Conservation (phyloP, 1,140 invertebrate species). For the Euschistus heros region DNA sequence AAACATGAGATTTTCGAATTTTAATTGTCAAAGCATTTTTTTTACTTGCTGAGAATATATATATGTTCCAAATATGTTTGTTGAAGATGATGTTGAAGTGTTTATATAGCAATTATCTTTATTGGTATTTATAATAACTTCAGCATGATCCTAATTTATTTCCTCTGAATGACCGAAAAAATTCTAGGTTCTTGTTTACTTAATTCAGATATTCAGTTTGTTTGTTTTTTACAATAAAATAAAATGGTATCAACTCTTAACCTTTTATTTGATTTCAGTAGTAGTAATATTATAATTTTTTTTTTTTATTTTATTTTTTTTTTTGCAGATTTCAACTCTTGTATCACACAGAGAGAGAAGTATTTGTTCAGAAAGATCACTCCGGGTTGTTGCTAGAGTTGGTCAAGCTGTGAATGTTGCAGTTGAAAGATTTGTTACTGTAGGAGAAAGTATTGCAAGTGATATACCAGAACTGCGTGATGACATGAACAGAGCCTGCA, state of each 20-base stretch:
- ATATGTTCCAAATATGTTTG: too few relatives aligned
- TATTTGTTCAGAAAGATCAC: constrained; percentile 40
- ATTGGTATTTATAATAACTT: too few relatives aligned
- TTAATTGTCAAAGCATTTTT: too few relatives aligned
- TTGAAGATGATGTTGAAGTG: too few relatives aligned
- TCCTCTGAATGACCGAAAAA: too few relatives aligned
- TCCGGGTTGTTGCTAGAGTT: constrained; percentile 75
- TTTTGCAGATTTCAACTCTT: constrained; percentile 72
- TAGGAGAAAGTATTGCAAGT: constrained; percentile 95
- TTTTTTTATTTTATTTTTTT: background rate
- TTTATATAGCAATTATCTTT: too few relatives aligned
- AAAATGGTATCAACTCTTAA: background rate
- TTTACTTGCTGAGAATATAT: too few relatives aligned
- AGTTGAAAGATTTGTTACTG: constrained; percentile 93
- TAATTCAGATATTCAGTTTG: too few relatives aligned
- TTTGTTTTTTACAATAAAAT: too few relatives aligned
- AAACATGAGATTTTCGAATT: too few relatives aligned
- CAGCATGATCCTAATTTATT: too few relatives aligned
- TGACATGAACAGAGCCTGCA: constrained; percentile 88
- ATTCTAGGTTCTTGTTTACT: too few relatives aligned
- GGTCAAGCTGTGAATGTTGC: constrained; percentile 92
- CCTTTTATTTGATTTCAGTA: background rate
- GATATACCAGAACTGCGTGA: constrained; percentile 93
- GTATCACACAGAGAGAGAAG: constrained; percentile 46
- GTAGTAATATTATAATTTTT: background rate